Percentiles rank a stretch among this genome's conserved stretches.
These are phyloP conservation scores for Xestobium rufovillosum DNA, from an alignment of 2,888 invertebrate species.

Conservation along the genomic window DNA sequence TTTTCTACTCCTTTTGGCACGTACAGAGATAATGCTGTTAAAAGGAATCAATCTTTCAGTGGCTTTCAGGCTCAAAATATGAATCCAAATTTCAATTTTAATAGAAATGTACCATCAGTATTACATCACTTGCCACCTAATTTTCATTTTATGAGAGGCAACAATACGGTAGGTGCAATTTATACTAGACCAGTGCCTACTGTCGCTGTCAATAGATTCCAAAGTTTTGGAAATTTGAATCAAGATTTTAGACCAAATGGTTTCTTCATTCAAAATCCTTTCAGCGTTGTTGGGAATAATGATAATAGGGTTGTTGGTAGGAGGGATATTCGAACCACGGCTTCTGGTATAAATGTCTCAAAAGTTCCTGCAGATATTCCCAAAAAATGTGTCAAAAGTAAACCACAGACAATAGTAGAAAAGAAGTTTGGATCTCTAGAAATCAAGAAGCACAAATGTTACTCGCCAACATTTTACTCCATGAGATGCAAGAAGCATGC, in stretches of 20 bases:
- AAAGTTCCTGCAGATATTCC: slow-evolving; percentile 6
- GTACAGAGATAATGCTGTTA: slow-evolving; percentile 24
- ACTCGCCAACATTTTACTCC: slow-evolving; percentile 43
- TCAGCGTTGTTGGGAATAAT: slow-evolving; percentile 14
- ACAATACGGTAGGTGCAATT: slow-evolving; percentile 22
- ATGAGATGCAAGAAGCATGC: slow-evolving; percentile 42
- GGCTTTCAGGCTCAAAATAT: slow-evolving; percentile 30
- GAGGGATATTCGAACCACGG: slow-evolving; percentile 33
- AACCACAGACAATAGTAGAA: slow-evolving; percentile 21
- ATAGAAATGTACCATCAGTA: slow-evolving; percentile 16
- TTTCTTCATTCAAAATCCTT: slow-evolving; percentile 22
- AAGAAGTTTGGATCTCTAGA: slow-evolving; percentile 39
- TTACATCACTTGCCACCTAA: slow-evolving; percentile 25
- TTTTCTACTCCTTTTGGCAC: slow-evolving; percentile 13
- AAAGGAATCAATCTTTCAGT: slow-evolving; percentile 40
- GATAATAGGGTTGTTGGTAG: slow-evolving; percentile 29
- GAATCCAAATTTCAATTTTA: slow-evolving; percentile 6
- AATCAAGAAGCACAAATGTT: slow-evolving; percentile 39
- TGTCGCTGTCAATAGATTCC: slow-evolving; percentile 17
- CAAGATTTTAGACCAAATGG: slow-evolving; percentile 17
- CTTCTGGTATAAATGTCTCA: slow-evolving; percentile 31
- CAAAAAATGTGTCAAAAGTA: slow-evolving; percentile 8
- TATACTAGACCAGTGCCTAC: slow-evolving; percentile 16
- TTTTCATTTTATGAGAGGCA: slow-evolving; percentile 19
- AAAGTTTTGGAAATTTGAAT: slow-evolving; percentile 21